These are phyloP conservation scores for Leptatherina wallacei DNA, from an alignment of 2,797 vertebrate species.

Conservation along the genomic window DNA sequence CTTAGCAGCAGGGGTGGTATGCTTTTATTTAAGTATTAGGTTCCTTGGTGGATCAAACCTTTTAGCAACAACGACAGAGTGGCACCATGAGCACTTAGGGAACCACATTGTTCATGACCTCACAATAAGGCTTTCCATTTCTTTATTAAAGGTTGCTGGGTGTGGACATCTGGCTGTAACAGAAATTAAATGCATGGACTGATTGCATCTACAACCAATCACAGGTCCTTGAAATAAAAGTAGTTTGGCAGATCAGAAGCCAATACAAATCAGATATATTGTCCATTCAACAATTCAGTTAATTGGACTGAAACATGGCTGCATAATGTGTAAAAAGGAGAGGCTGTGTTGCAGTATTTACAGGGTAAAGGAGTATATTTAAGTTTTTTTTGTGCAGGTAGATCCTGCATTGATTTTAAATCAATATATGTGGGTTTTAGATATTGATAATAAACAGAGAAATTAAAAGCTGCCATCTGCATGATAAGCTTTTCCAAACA, in stretches of 20 bases:
- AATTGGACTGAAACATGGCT: not conserved
- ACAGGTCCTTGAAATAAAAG: not conserved
- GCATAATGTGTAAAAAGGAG: not conserved
- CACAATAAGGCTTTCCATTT: conserved; percentile 1
- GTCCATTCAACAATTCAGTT: conserved; percentile 3
- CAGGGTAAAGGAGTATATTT: not conserved
- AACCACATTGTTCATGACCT: conserved; percentile 6
- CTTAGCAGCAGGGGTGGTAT: not conserved
- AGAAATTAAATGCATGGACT: conserved; percentile 5
- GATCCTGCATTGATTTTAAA: not conserved
- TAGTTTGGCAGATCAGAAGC: not conserved
- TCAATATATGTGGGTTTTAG: not conserved
- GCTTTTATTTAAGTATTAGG: conserved; percentile 1
- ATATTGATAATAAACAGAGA: not conserved
- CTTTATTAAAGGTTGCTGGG: conserved; percentile 2
- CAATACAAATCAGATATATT: conserved; percentile 11
- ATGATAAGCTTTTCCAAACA: not conserved
- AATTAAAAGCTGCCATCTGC: not conserved
- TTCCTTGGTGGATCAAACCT: conserved; percentile 21
- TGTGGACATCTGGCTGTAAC: conserved; percentile 1
- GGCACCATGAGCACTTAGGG: conserved; percentile 17
- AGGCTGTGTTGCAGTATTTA: not conserved
- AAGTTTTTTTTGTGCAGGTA: not conserved
- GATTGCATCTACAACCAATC: conserved; percentile 24
- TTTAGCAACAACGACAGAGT: conserved; percentile 11